Evolutionary conservation across 2,888 invertebrate genomes (phyloP).

Genomic region (Lamproptera curius): DNA sequence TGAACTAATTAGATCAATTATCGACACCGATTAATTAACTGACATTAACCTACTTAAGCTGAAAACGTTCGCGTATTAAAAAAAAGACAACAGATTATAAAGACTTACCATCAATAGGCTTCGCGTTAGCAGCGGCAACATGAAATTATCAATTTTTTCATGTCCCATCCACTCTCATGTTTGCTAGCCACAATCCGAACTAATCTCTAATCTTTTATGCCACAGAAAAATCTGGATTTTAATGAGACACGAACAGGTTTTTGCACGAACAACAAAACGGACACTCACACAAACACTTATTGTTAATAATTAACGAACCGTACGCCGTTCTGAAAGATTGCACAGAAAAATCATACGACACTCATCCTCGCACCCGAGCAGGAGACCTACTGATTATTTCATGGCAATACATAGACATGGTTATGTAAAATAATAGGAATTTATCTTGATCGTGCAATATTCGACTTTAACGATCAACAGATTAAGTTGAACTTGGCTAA

Average conservation of each 20-base stretch:
- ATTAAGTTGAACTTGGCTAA: constrained; percentile 29
- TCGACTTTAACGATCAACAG: constrained; percentile 15
- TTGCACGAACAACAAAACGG: neutral
- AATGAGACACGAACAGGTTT: neutral
- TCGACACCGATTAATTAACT: constrained; percentile 9
- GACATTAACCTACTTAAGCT: constrained; percentile 8
- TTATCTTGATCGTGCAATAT: constrained; percentile 26
- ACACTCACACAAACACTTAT: constrained; percentile 3
- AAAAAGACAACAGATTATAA: neutral
- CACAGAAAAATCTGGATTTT: neutral
- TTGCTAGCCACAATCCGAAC: constrained; percentile 15
- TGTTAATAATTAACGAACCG: constrained; percentile 14
- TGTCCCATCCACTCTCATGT: constrained; percentile 23
- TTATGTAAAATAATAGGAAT: constrained; percentile 56
- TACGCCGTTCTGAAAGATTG: constrained; percentile 18
- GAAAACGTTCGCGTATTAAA: neutral
- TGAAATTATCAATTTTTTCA: constrained; percentile 29
- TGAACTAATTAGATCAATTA: constrained; percentile 19
- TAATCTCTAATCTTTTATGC: constrained; percentile 18
- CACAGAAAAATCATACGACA: constrained; percentile 16
- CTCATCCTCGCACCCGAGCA: constrained; percentile 24
- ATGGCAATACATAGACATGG: constrained; percentile 47
- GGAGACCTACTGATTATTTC: constrained; percentile 68
- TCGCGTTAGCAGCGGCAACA: constrained; percentile 26
- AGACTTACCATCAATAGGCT: constrained; percentile 33